These are phyloP conservation scores for Sinotaia quadrata DNA, from an alignment of 2,888 invertebrate genomes.

Conservation along the genomic window DNA sequence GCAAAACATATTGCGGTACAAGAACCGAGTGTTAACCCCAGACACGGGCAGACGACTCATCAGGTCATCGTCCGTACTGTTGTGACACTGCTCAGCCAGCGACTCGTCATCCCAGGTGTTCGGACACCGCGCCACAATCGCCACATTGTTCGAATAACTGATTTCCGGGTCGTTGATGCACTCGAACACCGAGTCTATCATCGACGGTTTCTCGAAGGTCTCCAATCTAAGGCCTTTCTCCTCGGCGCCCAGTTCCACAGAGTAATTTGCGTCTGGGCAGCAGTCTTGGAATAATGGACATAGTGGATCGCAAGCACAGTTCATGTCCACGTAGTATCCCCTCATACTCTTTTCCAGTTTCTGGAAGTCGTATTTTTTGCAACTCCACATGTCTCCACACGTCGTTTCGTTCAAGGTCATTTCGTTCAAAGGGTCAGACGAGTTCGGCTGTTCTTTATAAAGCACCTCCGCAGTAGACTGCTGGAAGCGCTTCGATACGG, in stretches of 20 bases:
- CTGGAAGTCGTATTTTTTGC: background rate
- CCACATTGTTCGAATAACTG: slow-evolving; percentile 34
- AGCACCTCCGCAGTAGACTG: too few species aligned
- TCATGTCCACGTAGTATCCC: slow-evolving; percentile 20
- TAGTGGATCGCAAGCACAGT: slow-evolving; percentile 47
- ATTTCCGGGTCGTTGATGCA: slow-evolving; percentile 32
- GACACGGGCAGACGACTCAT: slow-evolving; percentile 44
- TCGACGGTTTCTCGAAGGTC: background rate
- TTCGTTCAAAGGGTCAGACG: too few species aligned
- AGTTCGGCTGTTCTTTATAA: too few species aligned
- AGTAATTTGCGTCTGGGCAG: slow-evolving; percentile 45
- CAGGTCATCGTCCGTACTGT: slow-evolving; percentile 19
- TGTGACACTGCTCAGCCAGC: slow-evolving; percentile 10
- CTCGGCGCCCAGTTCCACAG: background rate
- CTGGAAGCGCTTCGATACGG: too few species aligned
- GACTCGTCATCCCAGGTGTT: slow-evolving; percentile 30
- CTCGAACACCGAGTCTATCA: background rate
- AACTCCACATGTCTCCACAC: slow-evolving; percentile 8
- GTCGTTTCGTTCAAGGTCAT: too few species aligned
- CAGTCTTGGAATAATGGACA: slow-evolving; percentile 51
- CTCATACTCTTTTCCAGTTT: background rate
- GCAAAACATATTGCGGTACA: slow-evolving; percentile 49
- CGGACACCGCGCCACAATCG: slow-evolving; percentile 45
- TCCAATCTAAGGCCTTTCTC: too few species aligned
- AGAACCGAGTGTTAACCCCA: slow-evolving; percentile 32